Conservation (phyloP, 2,113 vertebrate species). For the Dunckerocampus dactyliophorus region DNA sequence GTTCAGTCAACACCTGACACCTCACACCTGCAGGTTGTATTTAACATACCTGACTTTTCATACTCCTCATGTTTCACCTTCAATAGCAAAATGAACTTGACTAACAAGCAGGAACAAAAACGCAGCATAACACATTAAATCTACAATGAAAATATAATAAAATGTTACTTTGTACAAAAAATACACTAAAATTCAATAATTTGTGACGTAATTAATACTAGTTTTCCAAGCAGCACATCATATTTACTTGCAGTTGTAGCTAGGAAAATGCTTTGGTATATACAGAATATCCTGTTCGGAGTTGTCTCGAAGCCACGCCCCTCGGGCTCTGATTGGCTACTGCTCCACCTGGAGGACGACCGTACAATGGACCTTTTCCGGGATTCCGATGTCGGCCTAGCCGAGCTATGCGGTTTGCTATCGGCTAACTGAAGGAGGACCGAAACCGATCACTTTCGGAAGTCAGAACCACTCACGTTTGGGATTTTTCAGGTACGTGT, state of each 20-base stretch:
- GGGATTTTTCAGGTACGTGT: constrained; percentile 11
- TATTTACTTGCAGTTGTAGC: no score
- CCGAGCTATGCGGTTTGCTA: constrained; percentile 52
- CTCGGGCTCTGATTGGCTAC: constrained; percentile 51
- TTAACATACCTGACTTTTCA: no score
- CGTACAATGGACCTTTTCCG: constrained; percentile 48
- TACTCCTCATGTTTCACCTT: no score
- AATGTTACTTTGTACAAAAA: neutral
- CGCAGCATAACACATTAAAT: neutral
- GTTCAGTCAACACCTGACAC: constrained; percentile 21
- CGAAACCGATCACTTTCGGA: constrained; percentile 22
- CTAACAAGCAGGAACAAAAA: no score
- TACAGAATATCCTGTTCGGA: neutral
- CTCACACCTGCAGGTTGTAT: neutral
- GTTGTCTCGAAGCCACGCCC: constrained; percentile 15
- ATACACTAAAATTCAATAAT: neutral
- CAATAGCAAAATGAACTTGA: no score
- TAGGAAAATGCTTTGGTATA: neutral
- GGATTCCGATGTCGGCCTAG: constrained; percentile 70
- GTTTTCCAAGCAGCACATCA: neutral
- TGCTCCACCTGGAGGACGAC: constrained; percentile 44
- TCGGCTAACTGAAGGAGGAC: constrained; percentile 52
- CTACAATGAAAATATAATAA: no score
- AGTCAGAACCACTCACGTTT: no score
- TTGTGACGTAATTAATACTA: no score